Base-by-base conservation (phyloP, 2,888 invertebrate species). In the Helobdella robusta region DNA sequence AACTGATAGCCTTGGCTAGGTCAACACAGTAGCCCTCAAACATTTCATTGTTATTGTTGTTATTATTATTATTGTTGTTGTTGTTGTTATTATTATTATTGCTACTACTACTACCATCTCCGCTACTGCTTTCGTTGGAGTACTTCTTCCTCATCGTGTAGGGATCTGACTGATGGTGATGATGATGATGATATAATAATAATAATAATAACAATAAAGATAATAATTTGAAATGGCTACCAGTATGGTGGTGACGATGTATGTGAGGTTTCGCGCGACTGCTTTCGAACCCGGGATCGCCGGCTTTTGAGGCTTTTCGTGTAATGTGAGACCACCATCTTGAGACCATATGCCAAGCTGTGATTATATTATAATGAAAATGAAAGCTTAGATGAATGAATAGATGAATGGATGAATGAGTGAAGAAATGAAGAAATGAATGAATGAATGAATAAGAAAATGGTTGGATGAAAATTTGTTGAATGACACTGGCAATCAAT, bases 1-100 rank as follows among this genome's bases (percentile, higher is more conserved):
- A 30, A 32, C 56, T 32, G 44, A 81, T 74, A 60, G 75, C 73
- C 60, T 73, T 68, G 18, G 80, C 75, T 6, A 82, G 71, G 70
- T 82, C 81, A 18, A 78, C 76, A 70, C 80, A 81, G 73, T 77
- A 82, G 18, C 80, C 82, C 68, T 79, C 77, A 70, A 79, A 80
- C 75, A 91, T 90, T 75, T 91, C 89, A 66, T 91, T 88, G 2
- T 91, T 91, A 89, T 93, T 90, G 4, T 71, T 68, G 6, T 11
- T 32, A 1, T 74, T 73, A 48, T 69, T 71, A 2, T 74, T 75
- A 58, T 74, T 72, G 20, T 71, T 71, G 18, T 62, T 46, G 32
- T 50, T 36, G 48, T 72, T 69, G 36, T 68, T 68, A n/a, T n/a
- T n/a, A n/a, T n/a, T n/a, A n/a, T n/a, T n/a, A n/a, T n/a, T 46